A percentile compares a stretch with the other conserved stretches of the same genome.
Conservation (phyloP, 1,140 invertebrate genomes). For the Drosophila punjabiensis region DNA sequence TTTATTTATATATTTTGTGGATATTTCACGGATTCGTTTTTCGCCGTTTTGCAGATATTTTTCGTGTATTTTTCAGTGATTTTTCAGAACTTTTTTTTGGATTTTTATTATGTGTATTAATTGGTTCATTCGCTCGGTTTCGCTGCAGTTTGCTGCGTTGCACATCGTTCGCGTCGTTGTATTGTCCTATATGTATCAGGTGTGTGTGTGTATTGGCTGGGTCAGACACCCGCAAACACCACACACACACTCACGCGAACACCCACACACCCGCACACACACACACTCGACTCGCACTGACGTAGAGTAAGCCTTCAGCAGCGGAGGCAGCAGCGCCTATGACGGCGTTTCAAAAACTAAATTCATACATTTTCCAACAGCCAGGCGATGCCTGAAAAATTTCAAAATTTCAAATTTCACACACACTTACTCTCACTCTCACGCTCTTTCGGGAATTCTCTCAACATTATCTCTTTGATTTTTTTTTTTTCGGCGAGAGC, state of each 20-base stretch:
- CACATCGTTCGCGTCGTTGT: slow-evolving; percentile 20
- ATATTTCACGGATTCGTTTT: slow-evolving; percentile 31
- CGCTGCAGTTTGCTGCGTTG: slow-evolving; percentile 43
- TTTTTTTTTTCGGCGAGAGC: slow-evolving; percentile 11
- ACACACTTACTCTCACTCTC: slow-evolving; percentile 18
- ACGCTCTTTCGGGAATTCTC: slow-evolving; percentile 1
- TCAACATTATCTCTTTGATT: slow-evolving; percentile 19
- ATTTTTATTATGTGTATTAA: slow-evolving; percentile 59
- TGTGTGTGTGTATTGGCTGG: slow-evolving; percentile 30
- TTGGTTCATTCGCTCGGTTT: slow-evolving; percentile 45
- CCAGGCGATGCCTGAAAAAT: slow-evolving; percentile 66
- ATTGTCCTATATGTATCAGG: slow-evolving; percentile 6
- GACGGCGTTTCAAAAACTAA: slow-evolving; percentile 82
- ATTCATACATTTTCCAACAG: slow-evolving; percentile 80
- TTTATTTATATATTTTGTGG: slow-evolving; percentile 34
- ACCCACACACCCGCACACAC: slow-evolving; percentile 4
- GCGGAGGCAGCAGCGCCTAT: slow-evolving; percentile 66
- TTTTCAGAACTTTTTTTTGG: slow-evolving; percentile 29
- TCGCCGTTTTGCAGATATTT: neutral
- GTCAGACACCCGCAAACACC: slow-evolving; percentile 53
- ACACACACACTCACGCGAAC: slow-evolving; percentile 17
- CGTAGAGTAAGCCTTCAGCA: slow-evolving; percentile 39
- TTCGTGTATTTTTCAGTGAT: neutral
- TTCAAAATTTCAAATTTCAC: slow-evolving; percentile 57
- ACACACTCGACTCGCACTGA: slow-evolving; percentile 7